Base-by-base conservation (phyloP, 2,797 vertebrate genomes). In the Oryzias sinensis region DNA sequence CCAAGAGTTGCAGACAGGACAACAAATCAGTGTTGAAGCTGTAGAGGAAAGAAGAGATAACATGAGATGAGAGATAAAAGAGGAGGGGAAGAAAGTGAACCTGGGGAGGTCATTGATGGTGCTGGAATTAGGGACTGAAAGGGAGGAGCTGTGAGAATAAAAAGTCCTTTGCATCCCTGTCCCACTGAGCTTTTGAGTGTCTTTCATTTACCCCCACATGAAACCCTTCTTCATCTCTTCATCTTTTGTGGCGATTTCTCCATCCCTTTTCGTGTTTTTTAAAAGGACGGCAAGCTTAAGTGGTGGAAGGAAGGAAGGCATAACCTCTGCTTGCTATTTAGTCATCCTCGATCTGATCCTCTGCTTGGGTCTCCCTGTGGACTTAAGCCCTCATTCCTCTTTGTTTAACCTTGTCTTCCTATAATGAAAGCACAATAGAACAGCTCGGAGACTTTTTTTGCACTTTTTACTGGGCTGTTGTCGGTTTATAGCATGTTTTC, bases 151-250 rank as follows among this genome's bases (percentile, higher is more conserved):
- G 49, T 45, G 64, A 64, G 82, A 83, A 83, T 82, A 80, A 78
- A 22, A 76, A 77, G 73, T 70, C 74, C 86, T 85, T 88, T 90
- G 79, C 81, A 90, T 90, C 71, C 60, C 72, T 55, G 71, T 69
- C 79, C 76, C 73, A 61, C 74, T 75, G 80, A 86, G 80, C 73
- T 83, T 87, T 81, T 52, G 54, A 56, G 42, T 56, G 76, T 72
- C 78, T 85, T 86, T 86, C 76, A 85, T 86, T 80, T 73, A 76
- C 74, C 55, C 74, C 54, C 47, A 42, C 15, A 3, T 13, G 43
- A 62, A 45, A 63, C 5, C 54, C 51, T 16, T 17, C 55, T 48
- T 13, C 49, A 8, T n/a, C 24, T 11, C 45, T 22, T 18, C 16
- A 64, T 65, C 49, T 61, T 18, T 43, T 62, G 60, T 48, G 77